Evolutionary conservation across 2,113 vertebrate species (phyloP).

Genomic region (Clarias gariepinus): DNA sequence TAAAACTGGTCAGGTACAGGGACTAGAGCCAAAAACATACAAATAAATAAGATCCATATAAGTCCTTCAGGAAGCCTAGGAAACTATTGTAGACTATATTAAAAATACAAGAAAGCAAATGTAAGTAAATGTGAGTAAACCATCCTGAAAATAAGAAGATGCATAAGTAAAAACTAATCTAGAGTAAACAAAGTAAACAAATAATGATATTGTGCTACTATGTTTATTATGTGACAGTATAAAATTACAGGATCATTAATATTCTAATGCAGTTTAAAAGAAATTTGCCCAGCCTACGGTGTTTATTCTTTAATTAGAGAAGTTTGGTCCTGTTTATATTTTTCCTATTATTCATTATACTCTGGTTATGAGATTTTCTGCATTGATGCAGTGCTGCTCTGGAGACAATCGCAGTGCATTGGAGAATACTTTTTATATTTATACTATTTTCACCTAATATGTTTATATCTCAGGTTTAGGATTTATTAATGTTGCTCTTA

Average conservation of each 20-base stretch:
- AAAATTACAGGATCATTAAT: slow-evolving; percentile 2
- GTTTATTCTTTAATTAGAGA: slow-evolving; percentile 1
- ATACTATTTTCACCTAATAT: background rate
- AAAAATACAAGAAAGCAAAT: no score
- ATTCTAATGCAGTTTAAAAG: background rate
- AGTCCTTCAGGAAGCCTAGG: no score
- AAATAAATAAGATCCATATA: no score
- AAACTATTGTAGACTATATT: no score
- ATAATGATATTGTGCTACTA: background rate
- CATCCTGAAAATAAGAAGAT: background rate
- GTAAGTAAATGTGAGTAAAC: no score
- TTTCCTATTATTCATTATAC: background rate
- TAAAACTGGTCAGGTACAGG: no score
- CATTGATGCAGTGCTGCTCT: background rate
- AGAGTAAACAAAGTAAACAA: background rate
- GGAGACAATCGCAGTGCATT: background rate
- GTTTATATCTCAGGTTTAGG: background rate
- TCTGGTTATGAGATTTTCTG: slow-evolving; percentile 4
- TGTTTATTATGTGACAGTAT: background rate
- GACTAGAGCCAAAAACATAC: no score
- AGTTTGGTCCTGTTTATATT: background rate
- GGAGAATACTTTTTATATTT: background rate
- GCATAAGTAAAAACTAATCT: background rate
- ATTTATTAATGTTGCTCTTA: background rate
- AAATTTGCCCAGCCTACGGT: background rate